phyloP scores from a whole-genome alignment of 1,140 invertebrate species.

The silkworm (Bombyx mori) region ASM3026992v2 NC_085116.1:10358001-10358500 shows the following conservation, averaged over 20 bases:
- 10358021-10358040: slow-evolving; percentile 52
- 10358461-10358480: too few relatives aligned
- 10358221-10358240: slow-evolving; percentile 18
- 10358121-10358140: slow-evolving; percentile 69
- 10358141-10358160: slow-evolving; percentile 68
- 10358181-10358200: slow-evolving; percentile 6
- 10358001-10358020: slow-evolving; percentile 33
- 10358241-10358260: slow-evolving; percentile 29
- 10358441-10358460: too few relatives aligned
- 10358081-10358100: slow-evolving; percentile 66
- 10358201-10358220: background rate
- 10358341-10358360: too few relatives aligned
- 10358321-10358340: too few relatives aligned
- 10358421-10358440: too few relatives aligned
- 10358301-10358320: slow-evolving; percentile 28
- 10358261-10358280: slow-evolving; percentile 24
- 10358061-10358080: slow-evolving; percentile 67
- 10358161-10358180: slow-evolving; percentile 21
- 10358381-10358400: too few relatives aligned
- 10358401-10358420: too few relatives aligned
- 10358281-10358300: slow-evolving; percentile 22
- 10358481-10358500: too few relatives aligned
- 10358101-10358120: slow-evolving; percentile 68
- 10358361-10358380: too few relatives aligned
- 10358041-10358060: slow-evolving; percentile 66